Evolutionary conservation across 2,113 vertebrate species (phyloP).

Genomic region (Lipotes vexillifer): DNA sequence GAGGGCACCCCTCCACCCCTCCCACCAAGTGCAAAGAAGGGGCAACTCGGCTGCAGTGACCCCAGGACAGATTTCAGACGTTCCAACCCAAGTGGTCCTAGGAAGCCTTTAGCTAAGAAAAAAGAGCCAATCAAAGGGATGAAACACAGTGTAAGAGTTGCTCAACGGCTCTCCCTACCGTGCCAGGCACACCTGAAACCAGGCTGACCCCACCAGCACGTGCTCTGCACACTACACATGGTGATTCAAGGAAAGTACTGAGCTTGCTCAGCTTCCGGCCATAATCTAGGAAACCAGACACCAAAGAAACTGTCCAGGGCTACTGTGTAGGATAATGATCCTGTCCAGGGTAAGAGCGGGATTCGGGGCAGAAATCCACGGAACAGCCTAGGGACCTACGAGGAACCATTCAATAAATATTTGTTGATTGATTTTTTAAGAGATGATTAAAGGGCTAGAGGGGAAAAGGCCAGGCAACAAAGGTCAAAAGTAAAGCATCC

Average conservation of each 20-base stretch:
- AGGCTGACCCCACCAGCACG: accelerated
- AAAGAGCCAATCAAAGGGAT: background rate
- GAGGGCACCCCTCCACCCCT: background rate
- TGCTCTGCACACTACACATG: background rate
- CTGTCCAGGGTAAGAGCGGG: background rate
- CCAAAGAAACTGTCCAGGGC: background rate
- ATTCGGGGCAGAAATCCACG: background rate
- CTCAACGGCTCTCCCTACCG: background rate
- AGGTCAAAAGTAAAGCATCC: constrained; percentile 11
- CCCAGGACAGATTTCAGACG: background rate
- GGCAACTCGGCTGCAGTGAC: background rate
- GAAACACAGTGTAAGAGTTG: background rate
- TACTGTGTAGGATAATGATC: background rate
- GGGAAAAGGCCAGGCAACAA: background rate
- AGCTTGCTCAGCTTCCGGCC: background rate
- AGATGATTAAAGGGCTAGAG: constrained; percentile 10
- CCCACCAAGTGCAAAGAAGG: background rate
- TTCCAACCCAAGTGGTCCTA: background rate
- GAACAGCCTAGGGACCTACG: background rate
- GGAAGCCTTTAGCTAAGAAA: background rate
- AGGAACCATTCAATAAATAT: constrained; percentile 16
- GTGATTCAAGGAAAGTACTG: background rate
- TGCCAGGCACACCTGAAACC: background rate
- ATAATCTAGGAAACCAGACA: background rate
- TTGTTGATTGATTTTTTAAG: background rate